These are phyloP conservation scores for Arenaria interpres DNA, from an alignment of 2,113 vertebrate genomes.

Conservation along the genomic window DNA sequence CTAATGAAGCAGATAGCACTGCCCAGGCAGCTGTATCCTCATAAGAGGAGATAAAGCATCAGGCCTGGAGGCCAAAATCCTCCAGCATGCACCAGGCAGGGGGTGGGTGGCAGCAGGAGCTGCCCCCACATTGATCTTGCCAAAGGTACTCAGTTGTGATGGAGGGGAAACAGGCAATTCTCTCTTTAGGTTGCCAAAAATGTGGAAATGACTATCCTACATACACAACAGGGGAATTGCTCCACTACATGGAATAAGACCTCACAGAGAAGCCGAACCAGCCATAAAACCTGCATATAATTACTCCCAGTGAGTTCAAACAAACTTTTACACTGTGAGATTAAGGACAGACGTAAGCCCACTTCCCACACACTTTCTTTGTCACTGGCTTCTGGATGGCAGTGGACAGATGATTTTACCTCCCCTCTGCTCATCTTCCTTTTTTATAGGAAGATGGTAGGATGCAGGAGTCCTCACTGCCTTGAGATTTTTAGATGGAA, in stretches of 20 bases:
- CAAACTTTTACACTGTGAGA: background rate
- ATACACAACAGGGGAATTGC: background rate
- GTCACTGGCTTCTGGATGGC: background rate
- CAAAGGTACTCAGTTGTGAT: background rate
- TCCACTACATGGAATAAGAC: background rate
- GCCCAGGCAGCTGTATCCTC: background rate
- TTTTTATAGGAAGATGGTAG: background rate
- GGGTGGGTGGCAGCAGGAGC: background rate
- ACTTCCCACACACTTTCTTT: background rate
- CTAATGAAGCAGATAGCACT: background rate
- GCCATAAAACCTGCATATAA: background rate
- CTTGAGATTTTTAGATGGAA: background rate
- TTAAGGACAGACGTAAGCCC: background rate
- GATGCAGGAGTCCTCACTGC: background rate
- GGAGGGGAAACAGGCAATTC: background rate
- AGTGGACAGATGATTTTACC: background rate
- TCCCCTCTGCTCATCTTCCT: background rate
- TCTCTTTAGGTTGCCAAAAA: background rate
- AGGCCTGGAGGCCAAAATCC: background rate
- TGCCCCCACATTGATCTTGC: accelerated
- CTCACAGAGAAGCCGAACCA: background rate
- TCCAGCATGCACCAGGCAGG: background rate
- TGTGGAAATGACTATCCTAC: background rate
- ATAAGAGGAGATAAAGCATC: background rate
- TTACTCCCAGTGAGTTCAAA: background rate